Evolutionary conservation across 2,797 vertebrate species (phyloP).

Genomic region (Hydrocynus forskahlii): DNA sequence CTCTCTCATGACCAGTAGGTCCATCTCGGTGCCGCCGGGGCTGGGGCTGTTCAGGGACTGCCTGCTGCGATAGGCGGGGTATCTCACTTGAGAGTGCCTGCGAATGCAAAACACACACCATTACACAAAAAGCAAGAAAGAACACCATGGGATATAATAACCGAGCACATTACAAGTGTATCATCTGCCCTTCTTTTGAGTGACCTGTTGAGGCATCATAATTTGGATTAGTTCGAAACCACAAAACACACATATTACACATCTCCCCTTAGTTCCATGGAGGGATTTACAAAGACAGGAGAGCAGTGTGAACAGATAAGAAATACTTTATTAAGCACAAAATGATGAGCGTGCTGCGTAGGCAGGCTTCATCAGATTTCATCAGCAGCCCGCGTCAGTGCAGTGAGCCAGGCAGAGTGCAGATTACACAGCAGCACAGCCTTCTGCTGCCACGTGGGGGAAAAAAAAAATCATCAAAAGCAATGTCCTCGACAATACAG

Average conservation of each 20-base stretch:
- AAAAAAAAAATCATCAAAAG: background rate
- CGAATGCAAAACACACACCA: conserved; percentile 47
- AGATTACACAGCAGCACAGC: conserved; percentile 28
- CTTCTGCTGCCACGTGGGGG: background rate
- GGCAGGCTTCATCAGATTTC: conserved; percentile 36
- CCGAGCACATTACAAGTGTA: background rate
- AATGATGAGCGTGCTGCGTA: background rate
- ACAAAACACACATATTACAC: background rate
- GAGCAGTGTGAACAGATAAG: conserved; percentile 10
- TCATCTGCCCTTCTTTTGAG: background rate
- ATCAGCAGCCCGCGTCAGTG: conserved; percentile 3
- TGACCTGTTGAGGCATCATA: background rate
- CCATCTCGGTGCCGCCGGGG: conserved; percentile 97
- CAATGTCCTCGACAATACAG: background rate
- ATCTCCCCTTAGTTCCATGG: no score
- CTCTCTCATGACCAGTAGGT: conserved; percentile 96
- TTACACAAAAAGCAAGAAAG: background rate
- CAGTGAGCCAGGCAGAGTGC: background rate
- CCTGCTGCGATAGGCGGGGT: conserved; percentile 89
- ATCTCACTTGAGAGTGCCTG: conserved; percentile 89
- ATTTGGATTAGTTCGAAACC: background rate
- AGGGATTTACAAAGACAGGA: background rate
- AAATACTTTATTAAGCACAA: conserved; percentile 35
- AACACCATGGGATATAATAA: conserved; percentile 4
- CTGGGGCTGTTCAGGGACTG: conserved; percentile 97